Evolutionary conservation across 2,797 vertebrate genomes (phyloP).

Genomic region (Numenius phaeopus): DNA sequence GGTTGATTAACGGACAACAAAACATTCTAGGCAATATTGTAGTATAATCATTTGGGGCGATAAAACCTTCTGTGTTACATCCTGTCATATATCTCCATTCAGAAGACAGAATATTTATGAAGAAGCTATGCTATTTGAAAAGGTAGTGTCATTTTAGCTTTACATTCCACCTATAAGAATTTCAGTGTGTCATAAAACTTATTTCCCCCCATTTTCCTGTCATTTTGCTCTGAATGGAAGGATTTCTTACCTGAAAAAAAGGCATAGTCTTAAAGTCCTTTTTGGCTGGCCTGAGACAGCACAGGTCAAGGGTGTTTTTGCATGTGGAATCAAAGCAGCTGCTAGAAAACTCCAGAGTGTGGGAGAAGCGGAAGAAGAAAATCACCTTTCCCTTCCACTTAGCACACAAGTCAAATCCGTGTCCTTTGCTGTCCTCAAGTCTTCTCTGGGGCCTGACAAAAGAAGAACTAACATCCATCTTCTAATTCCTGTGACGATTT

Average conservation of each 20-base stretch:
- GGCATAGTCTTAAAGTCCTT: not conserved
- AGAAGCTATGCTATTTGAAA: not conserved
- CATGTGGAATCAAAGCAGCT: not conserved
- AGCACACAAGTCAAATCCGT: not conserved
- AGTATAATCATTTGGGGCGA: not conserved
- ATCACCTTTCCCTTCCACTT: not conserved
- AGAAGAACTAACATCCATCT: not conserved
- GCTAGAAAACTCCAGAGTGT: not conserved
- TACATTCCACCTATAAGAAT: not conserved
- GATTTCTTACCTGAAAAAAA: not conserved
- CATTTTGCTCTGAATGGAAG: not conserved
- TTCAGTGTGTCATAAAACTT: not conserved
- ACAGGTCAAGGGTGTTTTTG: not conserved
- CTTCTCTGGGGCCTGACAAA: not conserved
- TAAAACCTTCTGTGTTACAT: not conserved
- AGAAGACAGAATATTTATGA: not conserved
- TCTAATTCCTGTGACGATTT: not conserved
- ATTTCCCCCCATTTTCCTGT: not conserved
- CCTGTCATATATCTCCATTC: not conserved
- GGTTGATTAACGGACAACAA: not conserved
- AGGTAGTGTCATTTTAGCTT: not conserved
- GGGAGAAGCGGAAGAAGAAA: not conserved
- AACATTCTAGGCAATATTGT: not conserved
- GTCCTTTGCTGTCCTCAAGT: not conserved
- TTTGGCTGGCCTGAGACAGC: not conserved